Percentiles rank a stretch among this genome's conserved stretches.
Evolutionary conservation across 2,888 invertebrate species (phyloP).

Genomic region (Trissonchulus sp.): DNA sequence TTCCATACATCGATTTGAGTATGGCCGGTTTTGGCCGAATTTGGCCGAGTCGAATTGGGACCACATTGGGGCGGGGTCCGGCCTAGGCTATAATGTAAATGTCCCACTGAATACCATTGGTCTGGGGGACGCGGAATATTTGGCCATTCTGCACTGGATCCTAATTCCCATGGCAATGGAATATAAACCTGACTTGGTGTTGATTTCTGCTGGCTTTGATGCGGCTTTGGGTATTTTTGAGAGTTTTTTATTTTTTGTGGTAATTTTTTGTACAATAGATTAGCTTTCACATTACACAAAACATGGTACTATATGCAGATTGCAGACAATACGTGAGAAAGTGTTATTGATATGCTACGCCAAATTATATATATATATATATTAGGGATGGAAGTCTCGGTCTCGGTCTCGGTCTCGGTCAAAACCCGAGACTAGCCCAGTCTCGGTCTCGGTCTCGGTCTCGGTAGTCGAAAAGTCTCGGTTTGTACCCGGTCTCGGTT

Average conservation of each 20-base stretch:
- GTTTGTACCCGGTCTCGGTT: too few species aligned
- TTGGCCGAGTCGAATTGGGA: slow-evolving; percentile 42
- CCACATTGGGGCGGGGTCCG: slow-evolving; percentile 62
- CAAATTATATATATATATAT: too few species aligned
- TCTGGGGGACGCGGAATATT: slow-evolving; percentile 79
- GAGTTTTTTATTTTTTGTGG: slow-evolving; percentile 62
- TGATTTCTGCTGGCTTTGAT: slow-evolving; percentile 87
- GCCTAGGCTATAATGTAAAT: slow-evolving; percentile 78
- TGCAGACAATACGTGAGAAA: slow-evolving; percentile 42
- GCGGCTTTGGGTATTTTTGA: slow-evolving; percentile 74
- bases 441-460: too few species aligned
- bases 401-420: too few species aligned
- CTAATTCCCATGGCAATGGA: slow-evolving; percentile 87
- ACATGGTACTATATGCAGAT: background rate
- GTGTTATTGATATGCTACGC: background rate
- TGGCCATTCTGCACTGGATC: slow-evolving; percentile 74
- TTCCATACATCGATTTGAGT: slow-evolving; percentile 83
- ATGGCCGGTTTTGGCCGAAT: slow-evolving; percentile 73
- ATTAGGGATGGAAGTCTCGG: too few species aligned
- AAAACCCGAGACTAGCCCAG: too few species aligned
- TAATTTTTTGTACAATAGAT: slow-evolving; percentile 22
- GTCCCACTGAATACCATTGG: slow-evolving; percentile 73
- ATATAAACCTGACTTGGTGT: slow-evolving; percentile 69
- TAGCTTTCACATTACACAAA: slow-evolving; percentile 32
- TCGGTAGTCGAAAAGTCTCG: too few species aligned